Conservation (phyloP, 2,113 vertebrate genomes). For the Hippolais icterina region DNA sequence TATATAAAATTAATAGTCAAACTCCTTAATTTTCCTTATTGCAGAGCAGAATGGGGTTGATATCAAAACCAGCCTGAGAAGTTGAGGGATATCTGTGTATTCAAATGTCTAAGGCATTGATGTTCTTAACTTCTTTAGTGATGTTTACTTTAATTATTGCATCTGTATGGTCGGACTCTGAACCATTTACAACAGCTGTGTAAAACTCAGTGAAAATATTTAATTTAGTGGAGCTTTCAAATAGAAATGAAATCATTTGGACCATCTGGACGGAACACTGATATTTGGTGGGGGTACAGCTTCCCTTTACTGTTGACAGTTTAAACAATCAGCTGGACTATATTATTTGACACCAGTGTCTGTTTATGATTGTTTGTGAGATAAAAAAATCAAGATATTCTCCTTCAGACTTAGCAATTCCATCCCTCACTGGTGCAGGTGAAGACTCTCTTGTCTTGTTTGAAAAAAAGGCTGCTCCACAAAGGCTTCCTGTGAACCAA, state of each 20-base stretch:
- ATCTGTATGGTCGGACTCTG: not conserved
- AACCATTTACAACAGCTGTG: not conserved
- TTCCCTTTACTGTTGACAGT: not conserved
- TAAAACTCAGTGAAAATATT: not conserved
- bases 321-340: not conserved
- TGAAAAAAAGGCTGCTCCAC: not conserved
- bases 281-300: not conserved
- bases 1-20: not conserved
- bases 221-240: not conserved
- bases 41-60: not conserved
- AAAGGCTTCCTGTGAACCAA: not conserved
- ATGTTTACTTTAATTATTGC: not conserved
- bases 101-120: not conserved
- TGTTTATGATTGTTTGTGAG: slow-evolving; percentile 2
- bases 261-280: not conserved
- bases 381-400: not conserved
- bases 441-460: not conserved
- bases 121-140: not conserved
- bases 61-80: not conserved
- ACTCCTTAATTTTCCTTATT: not conserved
- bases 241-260: not conserved
- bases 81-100: not conserved
- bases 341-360: not conserved
- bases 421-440: not conserved
- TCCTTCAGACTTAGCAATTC: not conserved